Evolutionary conservation across 1,140 invertebrate species (phyloP).

Genomic region (Macrosteles quadrilineatus): DNA sequence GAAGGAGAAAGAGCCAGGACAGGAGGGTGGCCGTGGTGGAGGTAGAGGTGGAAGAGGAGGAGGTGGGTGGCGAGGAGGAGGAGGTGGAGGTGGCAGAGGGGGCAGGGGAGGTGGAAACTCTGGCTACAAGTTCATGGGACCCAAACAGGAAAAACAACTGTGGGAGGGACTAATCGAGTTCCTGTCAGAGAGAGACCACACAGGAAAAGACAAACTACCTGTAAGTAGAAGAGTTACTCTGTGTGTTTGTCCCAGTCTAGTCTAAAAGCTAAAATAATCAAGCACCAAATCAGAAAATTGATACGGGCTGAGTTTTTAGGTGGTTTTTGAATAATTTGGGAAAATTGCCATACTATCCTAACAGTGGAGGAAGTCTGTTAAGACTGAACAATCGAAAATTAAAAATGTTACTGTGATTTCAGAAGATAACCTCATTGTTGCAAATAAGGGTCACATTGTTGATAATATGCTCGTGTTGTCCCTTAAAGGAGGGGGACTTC

Average conservation of each 20-base stretch:
- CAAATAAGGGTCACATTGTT: no score
- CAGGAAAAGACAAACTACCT: neutral
- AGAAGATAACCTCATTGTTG: no score
- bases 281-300: no score
- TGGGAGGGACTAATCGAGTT: conserved; percentile 16
- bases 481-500: no score
- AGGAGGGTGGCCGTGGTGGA: neutral
- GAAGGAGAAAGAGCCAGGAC: conserved; percentile 4
- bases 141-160: conserved; percentile 22
- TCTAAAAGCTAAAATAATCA: no score
- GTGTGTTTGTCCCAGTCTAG: neutral
- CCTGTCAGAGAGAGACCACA: neutral
- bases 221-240: neutral
- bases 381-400: no score
- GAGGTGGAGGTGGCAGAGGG: neutral
- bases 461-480: no score
- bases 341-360: no score
- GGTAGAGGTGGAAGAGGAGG: neutral
- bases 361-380: no score
- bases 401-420: no score
- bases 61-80: neutral
- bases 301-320: no score
- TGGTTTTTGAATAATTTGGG: no score
- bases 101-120: neutral
- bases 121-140: neutral